Conservation (phyloP, 2,113 vertebrate genomes). For the Eptatretus burgeri region DNA sequence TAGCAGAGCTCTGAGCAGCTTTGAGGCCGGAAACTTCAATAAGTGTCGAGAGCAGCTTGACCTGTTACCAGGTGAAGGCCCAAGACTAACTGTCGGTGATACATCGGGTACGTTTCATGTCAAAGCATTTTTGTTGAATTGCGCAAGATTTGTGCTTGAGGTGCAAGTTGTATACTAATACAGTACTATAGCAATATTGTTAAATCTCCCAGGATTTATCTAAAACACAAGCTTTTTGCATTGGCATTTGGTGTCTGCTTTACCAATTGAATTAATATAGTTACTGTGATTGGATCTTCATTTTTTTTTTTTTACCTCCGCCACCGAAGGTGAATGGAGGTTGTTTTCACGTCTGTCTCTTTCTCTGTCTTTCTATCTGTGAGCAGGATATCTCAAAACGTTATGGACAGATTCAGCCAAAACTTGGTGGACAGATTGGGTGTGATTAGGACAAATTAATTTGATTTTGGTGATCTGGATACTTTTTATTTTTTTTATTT, state of each 20-base stretch:
- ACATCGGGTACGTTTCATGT: slow-evolving; percentile 27
- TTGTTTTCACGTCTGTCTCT: too few species aligned
- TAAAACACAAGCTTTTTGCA: slow-evolving; percentile 7
- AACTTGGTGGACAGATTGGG: too few species aligned
- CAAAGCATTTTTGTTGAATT: slow-evolving; percentile 38
- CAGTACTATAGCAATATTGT: background rate
- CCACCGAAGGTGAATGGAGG: too few species aligned
- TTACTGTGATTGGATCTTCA: background rate
- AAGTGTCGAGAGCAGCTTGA: slow-evolving; percentile 60
- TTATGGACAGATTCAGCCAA: too few species aligned
- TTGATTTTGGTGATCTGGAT: too few species aligned
- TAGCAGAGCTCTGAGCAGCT: slow-evolving; percentile 46
- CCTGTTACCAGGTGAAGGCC: slow-evolving; percentile 73
- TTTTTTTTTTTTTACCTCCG: background rate
- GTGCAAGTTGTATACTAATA: too few species aligned
- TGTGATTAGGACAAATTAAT: too few species aligned
- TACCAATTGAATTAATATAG: background rate
- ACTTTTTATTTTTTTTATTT: too few species aligned
- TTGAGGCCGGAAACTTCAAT: slow-evolving; percentile 50
- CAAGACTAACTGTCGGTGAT: slow-evolving; percentile 30
- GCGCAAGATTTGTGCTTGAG: too few species aligned
- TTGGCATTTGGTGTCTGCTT: background rate
- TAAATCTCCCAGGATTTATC: background rate
- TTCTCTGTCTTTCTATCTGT: too few species aligned
- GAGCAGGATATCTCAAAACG: too few species aligned